These are phyloP conservation scores for Bufo gargarizans DNA, from an alignment of 2,113 vertebrate genomes.

Conservation along the genomic window DNA sequence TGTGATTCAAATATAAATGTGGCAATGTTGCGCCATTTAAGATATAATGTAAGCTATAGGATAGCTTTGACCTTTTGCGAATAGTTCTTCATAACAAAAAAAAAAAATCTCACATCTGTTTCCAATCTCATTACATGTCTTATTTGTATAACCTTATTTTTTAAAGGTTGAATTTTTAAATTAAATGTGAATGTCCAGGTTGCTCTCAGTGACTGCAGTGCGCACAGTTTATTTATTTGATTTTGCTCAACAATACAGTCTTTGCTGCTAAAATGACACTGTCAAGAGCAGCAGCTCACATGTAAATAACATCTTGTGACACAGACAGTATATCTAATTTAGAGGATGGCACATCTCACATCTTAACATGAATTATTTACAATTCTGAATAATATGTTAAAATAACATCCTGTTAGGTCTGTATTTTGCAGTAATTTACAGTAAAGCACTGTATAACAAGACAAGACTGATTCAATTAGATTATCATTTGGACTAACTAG, in stretches of 20 bases:
- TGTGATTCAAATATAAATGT: conserved; percentile 35
- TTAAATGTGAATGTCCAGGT: conserved; percentile 57
- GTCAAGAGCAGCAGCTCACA: conserved; percentile 23
- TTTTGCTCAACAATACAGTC: conserved; percentile 34
- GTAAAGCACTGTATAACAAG: background rate
- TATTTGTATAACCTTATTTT: conserved; percentile 60
- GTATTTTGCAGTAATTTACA: conserved; percentile 1
- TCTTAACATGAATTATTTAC: conserved; percentile 50
- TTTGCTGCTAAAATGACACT: conserved; percentile 38
- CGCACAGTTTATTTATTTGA: conserved; percentile 54
- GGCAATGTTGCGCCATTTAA: conserved; percentile 28
- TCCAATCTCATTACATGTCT: conserved; percentile 58
- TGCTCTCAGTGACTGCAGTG: conserved; percentile 25
- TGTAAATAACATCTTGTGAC: conserved; percentile 53
- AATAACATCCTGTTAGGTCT: background rate
- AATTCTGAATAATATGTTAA: background rate
- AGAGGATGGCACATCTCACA: conserved; percentile 29
- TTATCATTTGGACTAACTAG: background rate
- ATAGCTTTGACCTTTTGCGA: conserved; percentile 56
- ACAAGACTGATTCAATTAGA: background rate
- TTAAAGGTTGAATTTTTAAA: conserved; percentile 58
- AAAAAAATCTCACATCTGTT: conserved; percentile 58
- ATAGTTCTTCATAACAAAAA: conserved; percentile 54
- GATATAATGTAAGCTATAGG: conserved; percentile 48
- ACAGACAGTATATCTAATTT: conserved; percentile 44